phyloP scores from a whole-genome alignment of 2,888 invertebrate genomes.

The Cheilosia variabilis region DNA sequence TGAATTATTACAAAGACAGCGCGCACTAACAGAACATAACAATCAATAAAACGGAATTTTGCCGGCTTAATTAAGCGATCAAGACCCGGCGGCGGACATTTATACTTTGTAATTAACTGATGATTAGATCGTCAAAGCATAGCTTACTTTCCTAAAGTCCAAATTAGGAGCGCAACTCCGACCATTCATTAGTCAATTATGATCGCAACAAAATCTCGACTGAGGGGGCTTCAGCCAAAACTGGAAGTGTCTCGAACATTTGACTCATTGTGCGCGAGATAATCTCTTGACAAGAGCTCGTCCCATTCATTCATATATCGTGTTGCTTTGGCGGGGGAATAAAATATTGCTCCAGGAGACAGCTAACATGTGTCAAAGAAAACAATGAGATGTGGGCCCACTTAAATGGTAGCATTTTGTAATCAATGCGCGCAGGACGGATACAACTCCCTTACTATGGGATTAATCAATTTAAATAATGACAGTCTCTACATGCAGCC shows the following conservation, averaged over 20 bases:
- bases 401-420: conserved; percentile 19
- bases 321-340: neutral
- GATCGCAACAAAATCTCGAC: conserved; percentile 20
- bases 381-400: conserved; percentile 21
- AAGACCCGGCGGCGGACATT: conserved; percentile 20
- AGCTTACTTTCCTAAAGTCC: conserved; percentile 32
- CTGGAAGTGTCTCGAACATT: conserved; percentile 45
- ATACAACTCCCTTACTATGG: conserved; percentile 45
- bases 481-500: conserved; percentile 49
- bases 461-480: conserved; percentile 52
- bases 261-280: conserved; percentile 21
- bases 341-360: conserved; percentile 7
- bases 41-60: conserved; percentile 28
- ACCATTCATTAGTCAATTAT: conserved; percentile 25
- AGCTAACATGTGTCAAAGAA: conserved; percentile 15
- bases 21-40: conserved; percentile 8
- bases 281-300: conserved; percentile 40
- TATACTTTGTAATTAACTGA: conserved; percentile 41
- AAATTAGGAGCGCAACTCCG: conserved; percentile 34
- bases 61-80: conserved; percentile 33
- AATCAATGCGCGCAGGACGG: conserved; percentile 19
- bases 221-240: conserved; percentile 9
- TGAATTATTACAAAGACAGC: conserved; percentile 58
- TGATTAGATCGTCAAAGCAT: conserved; percentile 36
- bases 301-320: neutral